A percentile compares a stretch with the other conserved stretches of the same genome.
These are phyloP conservation scores for Anomalospiza imberbis DNA, from an alignment of 2,797 vertebrate species.

Conservation along the genomic window DNA sequence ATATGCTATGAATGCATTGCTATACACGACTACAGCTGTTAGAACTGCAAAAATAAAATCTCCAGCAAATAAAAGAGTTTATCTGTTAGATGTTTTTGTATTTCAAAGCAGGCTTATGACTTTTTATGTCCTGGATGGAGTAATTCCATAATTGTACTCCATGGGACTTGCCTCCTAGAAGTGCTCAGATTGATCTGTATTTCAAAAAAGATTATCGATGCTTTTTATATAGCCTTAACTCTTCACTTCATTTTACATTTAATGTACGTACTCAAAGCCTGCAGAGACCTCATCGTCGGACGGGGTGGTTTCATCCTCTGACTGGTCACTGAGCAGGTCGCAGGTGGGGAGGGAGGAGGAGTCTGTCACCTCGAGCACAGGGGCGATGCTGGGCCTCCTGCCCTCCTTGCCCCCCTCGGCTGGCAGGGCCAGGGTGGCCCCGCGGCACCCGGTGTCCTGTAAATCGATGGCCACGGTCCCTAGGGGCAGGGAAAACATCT, in stretches of 20 bases:
- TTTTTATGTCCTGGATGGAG: neutral
- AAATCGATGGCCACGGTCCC: conserved; percentile 82
- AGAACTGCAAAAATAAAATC: neutral
- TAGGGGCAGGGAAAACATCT: neutral
- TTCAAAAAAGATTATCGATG: neutral
- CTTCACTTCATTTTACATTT: neutral
- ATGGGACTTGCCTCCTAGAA: neutral
- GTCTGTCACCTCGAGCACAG: conserved; percentile 87
- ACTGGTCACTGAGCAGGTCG: conserved; percentile 86
- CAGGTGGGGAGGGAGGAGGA: conserved; percentile 82
- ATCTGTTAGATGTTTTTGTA: neutral
- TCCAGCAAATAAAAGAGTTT: neutral
- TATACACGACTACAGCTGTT: neutral
- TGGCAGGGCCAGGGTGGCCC: conserved; percentile 75
- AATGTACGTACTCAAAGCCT: conserved; percentile 74
- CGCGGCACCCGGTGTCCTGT: conserved; percentile 76
- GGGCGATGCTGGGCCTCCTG: conserved; percentile 84
- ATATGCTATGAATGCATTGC: neutral
- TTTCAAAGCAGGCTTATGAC: neutral
- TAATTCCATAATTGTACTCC: neutral
- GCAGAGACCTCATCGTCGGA: conserved; percentile 79
- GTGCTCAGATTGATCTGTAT: neutral
- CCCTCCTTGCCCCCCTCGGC: conserved; percentile 74
- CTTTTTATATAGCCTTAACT: neutral
- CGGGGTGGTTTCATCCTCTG: conserved; percentile 83